phyloP scores from a whole-genome alignment of 2,888 invertebrate species.

The Odiellus spinosus region DNA sequence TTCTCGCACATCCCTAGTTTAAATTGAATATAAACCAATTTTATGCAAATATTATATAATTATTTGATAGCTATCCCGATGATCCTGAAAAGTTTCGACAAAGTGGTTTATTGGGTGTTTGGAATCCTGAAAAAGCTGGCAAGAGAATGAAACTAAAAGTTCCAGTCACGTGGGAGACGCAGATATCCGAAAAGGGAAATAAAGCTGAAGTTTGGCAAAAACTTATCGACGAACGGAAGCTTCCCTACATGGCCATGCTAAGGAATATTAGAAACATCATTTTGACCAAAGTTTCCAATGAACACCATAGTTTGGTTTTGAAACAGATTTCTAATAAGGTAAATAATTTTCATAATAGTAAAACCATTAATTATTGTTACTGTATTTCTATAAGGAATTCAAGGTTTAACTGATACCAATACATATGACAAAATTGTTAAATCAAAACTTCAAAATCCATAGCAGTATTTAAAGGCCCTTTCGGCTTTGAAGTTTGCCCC shows the following conservation, averaged over 20 bases:
- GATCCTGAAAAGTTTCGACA: constrained; percentile 29
- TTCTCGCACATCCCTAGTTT: too few species aligned
- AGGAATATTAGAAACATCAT: constrained; percentile 34
- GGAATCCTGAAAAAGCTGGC: constrained; percentile 29
- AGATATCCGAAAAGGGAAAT: constrained; percentile 33
- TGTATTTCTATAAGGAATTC: too few species aligned
- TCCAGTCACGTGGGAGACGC: constrained; percentile 37
- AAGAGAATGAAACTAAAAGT: constrained; percentile 35
- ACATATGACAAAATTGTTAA: too few species aligned
- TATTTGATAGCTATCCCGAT: constrained; percentile 29
- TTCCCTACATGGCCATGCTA: constrained; percentile 37
- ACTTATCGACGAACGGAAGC: constrained; percentile 33
- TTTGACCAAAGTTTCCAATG: constrained; percentile 30
- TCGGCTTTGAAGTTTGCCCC: too few species aligned
- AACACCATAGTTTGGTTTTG: constrained; percentile 31
- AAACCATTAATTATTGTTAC: too few species aligned
- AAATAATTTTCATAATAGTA: too few species aligned
- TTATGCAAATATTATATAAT: background rate
- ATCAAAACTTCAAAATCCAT: too few species aligned
- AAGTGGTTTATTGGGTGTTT: constrained; percentile 29
- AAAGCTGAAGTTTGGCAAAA: constrained; percentile 33
- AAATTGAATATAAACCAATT: too few species aligned
- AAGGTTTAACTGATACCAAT: too few species aligned
- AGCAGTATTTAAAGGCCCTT: too few species aligned
- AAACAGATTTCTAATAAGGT: constrained; percentile 31